Conservation (phyloP, 2,797 vertebrate species). For the Chrysocyon brachyurus region DNA sequence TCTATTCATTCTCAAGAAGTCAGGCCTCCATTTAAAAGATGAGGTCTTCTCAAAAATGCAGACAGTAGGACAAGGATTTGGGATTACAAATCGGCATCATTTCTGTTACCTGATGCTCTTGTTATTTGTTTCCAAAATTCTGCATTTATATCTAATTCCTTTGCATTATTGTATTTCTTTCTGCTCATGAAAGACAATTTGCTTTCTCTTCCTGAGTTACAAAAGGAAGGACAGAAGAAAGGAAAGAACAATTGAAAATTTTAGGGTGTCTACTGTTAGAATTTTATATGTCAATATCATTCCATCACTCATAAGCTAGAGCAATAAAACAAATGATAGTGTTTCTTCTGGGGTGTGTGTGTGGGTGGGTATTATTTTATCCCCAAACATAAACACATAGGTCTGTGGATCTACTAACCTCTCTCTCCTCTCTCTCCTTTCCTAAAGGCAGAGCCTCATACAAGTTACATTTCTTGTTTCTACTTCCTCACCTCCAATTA, state of each 20-base stretch:
- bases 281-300: background rate
- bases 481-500: background rate
- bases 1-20: background rate
- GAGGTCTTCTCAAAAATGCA: background rate
- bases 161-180: background rate
- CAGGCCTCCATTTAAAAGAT: background rate
- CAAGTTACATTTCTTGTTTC: background rate
- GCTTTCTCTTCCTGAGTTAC: slow-evolving; percentile 7
- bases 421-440: slow-evolving; percentile 13
- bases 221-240: background rate
- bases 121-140: slow-evolving; percentile 68
- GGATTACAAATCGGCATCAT: background rate
- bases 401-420: background rate
- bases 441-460: background rate
- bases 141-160: background rate
- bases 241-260: background rate
- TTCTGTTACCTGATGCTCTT: slow-evolving; percentile 64
- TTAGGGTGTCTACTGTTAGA: background rate
- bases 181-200: background rate
- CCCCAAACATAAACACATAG: background rate
- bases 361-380: background rate
- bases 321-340: background rate
- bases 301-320: background rate
- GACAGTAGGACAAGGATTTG: background rate
- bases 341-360: background rate